Evolutionary conservation across 2,113 vertebrate genomes (phyloP).

Genomic region (Okapia johnstoni): DNA sequence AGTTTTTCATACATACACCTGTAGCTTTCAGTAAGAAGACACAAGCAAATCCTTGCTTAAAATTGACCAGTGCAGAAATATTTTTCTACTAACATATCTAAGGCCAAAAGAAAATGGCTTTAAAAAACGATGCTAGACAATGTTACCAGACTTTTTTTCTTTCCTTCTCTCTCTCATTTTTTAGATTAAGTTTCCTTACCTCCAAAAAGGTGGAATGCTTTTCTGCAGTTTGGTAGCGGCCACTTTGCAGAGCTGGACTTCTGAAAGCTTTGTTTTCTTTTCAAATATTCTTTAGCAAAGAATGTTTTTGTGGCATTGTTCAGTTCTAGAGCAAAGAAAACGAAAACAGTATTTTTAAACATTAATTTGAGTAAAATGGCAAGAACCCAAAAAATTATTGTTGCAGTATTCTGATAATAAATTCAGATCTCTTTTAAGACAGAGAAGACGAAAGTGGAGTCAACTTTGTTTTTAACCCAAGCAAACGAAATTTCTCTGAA

Average conservation of each 20-base stretch:
- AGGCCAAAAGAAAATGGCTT: not conserved
- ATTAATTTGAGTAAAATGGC: conserved; percentile 41
- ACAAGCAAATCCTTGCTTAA: not conserved
- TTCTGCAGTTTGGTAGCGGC: conserved; percentile 84
- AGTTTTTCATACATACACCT: not conserved
- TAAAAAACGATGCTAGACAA: not conserved
- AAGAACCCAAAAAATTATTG: not conserved
- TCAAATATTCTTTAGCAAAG: conserved; percentile 84
- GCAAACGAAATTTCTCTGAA: conserved; percentile 15
- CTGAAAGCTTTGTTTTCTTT: conserved; percentile 86
- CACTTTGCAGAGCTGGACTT: conserved; percentile 83
- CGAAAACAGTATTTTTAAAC: conserved; percentile 28
- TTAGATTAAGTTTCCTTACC: conserved; percentile 74
- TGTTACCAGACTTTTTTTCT: not conserved
- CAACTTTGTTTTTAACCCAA: not conserved
- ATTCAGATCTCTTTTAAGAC: not conserved
- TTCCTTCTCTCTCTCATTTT: not conserved
- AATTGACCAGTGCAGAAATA: not conserved
- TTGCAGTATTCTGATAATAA: not conserved
- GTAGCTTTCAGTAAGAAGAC: not conserved
- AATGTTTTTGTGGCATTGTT: conserved; percentile 83
- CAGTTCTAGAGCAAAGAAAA: conserved; percentile 78
- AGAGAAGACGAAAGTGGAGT: conserved; percentile 9
- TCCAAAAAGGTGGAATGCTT: conserved; percentile 83
- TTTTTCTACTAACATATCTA: not conserved